Evolutionary conservation across 2,888 invertebrate species (phyloP).

Genomic region (Nemotelus nigrinus): DNA sequence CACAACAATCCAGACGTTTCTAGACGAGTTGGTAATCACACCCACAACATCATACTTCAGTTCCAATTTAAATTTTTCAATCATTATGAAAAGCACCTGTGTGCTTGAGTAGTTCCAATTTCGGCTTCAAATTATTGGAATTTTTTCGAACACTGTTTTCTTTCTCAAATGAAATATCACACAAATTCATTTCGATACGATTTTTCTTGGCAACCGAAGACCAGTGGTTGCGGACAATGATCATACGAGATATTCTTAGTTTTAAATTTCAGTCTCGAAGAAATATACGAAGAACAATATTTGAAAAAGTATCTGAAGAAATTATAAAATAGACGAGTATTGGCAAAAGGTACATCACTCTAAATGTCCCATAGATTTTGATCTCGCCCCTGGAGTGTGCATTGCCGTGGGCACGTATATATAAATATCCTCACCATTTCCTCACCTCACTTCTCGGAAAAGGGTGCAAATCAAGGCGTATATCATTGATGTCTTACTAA

Average conservation of each 20-base stretch:
- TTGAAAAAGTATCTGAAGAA: not conserved
- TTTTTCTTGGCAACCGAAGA: not conserved
- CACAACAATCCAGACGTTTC: slow-evolving; percentile 21
- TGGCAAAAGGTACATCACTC: not conserved
- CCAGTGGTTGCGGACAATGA: not conserved
- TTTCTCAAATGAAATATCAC: not conserved
- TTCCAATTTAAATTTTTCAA: not conserved
- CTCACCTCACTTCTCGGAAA: no score
- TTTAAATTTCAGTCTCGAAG: not conserved
- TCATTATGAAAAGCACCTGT: slow-evolving; percentile 14
- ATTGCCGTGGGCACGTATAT: no score
- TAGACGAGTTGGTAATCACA: not conserved
- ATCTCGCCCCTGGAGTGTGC: no score
- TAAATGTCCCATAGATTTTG: not conserved
- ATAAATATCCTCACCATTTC: no score
- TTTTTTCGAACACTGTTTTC: not conserved
- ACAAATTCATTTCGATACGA: not conserved
- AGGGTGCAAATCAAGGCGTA: no score
- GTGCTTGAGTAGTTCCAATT: not conserved
- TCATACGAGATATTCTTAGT: not conserved
- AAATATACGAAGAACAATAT: not conserved
- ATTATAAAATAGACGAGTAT: not conserved
- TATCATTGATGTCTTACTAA: no score
- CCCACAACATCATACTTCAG: not conserved
- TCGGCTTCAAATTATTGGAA: slow-evolving; percentile 12